Evolutionary conservation across 1,140 invertebrate species (phyloP).

Genomic region (Leptopilina clavipes): DNA sequence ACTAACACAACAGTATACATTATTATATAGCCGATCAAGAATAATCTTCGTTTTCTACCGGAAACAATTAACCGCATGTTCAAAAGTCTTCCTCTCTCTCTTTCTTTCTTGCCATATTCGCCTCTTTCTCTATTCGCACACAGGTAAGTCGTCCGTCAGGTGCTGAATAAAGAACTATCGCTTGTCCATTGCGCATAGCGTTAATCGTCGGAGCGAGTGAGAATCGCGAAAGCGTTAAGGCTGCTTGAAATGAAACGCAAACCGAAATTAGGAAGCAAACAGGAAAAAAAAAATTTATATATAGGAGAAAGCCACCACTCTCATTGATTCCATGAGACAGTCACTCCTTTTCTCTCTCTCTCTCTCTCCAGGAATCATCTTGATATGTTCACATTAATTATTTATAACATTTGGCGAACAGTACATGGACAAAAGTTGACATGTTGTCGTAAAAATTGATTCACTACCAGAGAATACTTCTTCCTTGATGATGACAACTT

Average conservation of each 20-base stretch:
- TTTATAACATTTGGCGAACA: not conserved
- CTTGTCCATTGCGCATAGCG: conserved; percentile 41
- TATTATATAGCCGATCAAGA: conserved; percentile 43
- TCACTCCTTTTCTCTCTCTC: conserved; percentile 34
- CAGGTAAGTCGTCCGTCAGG: conserved; percentile 1
- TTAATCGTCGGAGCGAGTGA: conserved; percentile 54
- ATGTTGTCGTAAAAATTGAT: not conserved
- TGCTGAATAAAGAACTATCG: conserved; percentile 7
- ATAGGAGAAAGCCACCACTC: conserved; percentile 52
- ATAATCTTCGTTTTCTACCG: conserved; percentile 60
- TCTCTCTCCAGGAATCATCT: not conserved
- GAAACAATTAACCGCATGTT: conserved; percentile 62
- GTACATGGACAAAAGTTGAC: not conserved
- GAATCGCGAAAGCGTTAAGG: conserved; percentile 62
- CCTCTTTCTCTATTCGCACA: conserved; percentile 7
- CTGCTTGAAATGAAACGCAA: conserved; percentile 56
- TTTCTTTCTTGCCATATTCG: conserved; percentile 34
- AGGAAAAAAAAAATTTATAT: not conserved
- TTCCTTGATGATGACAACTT: conserved; percentile 16
- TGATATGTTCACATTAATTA: conserved; percentile 10
- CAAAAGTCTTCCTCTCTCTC: conserved; percentile 46
- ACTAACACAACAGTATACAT: not conserved
- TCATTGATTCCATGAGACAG: conserved; percentile 40
- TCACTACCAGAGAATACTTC: not conserved
- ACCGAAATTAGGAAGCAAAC: conserved; percentile 59